Conservation (phyloP, 1,140 invertebrate species). For the Drosophila ercepeae region DNA sequence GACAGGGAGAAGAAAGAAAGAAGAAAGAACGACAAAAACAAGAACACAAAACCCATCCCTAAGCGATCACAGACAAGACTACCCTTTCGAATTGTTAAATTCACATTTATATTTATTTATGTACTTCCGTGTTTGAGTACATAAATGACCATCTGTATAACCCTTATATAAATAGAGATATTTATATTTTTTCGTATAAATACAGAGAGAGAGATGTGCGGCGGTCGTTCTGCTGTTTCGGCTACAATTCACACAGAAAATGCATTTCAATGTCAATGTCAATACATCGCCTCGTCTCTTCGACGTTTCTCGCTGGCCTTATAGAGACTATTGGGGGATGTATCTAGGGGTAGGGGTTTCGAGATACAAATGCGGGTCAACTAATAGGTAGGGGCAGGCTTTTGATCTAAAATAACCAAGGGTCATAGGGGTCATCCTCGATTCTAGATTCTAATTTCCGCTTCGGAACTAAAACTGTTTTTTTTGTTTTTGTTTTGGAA, state of each 20-base stretch:
- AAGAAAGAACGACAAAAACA: no score
- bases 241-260: constrained; percentile 37
- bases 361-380: no score
- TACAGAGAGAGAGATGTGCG: no score
- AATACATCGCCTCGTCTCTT: constrained; percentile 27
- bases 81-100: neutral
- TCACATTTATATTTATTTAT: neutral
- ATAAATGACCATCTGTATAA: constrained; percentile 3
- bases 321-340: constrained; percentile 3
- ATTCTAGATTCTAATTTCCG: no score
- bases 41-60: neutral
- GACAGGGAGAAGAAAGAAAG: no score
- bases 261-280: constrained; percentile 69
- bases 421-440: no score
- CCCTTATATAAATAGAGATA: constrained; percentile 26
- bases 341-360: neutral
- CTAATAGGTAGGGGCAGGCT: no score
- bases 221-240: neutral
- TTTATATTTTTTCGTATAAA: no score
- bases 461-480: no score
- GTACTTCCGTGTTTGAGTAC: no score
- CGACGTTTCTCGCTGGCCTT: constrained; percentile 6
- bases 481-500: no score
- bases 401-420: no score
- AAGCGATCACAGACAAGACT: constrained; percentile 8